Evolutionary conservation across 2,113 vertebrate species (phyloP), one percentile per base, ranked within the genome.

Genomic region (Marcusenius ussheri): DNA sequence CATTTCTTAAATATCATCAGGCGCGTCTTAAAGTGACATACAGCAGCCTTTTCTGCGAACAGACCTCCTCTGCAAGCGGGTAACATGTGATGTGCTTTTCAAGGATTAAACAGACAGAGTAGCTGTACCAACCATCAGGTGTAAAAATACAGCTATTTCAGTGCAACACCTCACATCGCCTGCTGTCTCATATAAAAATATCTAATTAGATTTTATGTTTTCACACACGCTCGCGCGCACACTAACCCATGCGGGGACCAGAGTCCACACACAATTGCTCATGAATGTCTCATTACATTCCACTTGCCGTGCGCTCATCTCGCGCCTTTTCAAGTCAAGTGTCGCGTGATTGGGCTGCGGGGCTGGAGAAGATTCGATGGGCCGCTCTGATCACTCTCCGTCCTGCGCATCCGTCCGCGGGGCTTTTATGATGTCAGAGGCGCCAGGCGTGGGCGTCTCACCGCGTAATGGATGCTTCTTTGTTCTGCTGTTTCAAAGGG

Each of bases 401-500:
- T 27, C 50, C 47, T 0, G 85, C n/a, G 27, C 50, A 10, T 53
- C 49, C 47, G 31, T 53, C 27, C 31, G 13, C 31, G 15, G 15
- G 47, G 85, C 85, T 53, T 87, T 87, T 39, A 35, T 53, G 47
- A 87, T 56, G 85, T 87, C 85, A 87, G n/a, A 31, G 85, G 85
- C 17, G 50, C 49, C n/a, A 0, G 47, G 45, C 35, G 85, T 87
- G 27, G 85, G 85, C 31, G 50, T 87, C 31, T 87, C 50, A 13
- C 50, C 15, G 5, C n/a, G 49, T 87, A 87, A 53, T 53, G 50
- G 49, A 87, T 31, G 49, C 85, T 17, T 24, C 85, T 87, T 87
- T 87, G 85, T 87, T 87, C 85, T 87, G 85, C 85, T 31, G 11
- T 87, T 87, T 87, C 85, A 87, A 87, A 87, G 85, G 3, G 85